These are phyloP conservation scores for Rapana venosa DNA, from an alignment of 2,888 invertebrate genomes.

Conservation along the genomic window DNA sequence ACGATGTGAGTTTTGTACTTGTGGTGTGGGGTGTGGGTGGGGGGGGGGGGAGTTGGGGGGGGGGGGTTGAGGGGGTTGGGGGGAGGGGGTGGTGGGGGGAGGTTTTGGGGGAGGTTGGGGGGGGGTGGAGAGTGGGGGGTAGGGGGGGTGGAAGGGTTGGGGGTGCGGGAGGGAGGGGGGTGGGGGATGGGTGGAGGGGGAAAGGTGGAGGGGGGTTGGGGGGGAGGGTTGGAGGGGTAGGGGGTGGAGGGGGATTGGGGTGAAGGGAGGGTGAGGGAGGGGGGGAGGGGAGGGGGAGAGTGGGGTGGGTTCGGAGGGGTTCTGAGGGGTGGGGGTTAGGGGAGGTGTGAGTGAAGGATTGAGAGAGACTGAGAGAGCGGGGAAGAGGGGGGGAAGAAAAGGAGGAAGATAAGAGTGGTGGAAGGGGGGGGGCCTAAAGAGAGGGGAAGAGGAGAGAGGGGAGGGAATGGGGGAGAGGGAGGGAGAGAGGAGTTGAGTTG, in stretches of 20 bases:
- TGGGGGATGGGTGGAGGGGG: background rate
- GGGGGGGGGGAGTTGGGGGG: background rate
- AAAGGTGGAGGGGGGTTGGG: background rate
- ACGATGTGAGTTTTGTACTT: constrained; percentile 35
- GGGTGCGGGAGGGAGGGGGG: background rate
- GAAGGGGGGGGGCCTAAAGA: background rate
- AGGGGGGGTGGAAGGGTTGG: background rate
- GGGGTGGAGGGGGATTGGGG: no score
- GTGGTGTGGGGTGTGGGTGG: no score
- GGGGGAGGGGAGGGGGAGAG: background rate
- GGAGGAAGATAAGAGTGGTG: background rate
- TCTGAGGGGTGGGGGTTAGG: background rate
- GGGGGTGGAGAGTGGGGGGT: background rate
- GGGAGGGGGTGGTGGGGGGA: background rate
- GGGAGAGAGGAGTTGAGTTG: background rate
- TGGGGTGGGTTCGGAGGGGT: background rate
- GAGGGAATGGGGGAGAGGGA: background rate
- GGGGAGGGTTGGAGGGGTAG: background rate
- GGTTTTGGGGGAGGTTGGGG: background rate
- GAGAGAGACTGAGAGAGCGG: background rate
- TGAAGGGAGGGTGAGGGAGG: background rate
- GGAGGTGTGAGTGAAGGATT: background rate
- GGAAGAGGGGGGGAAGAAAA: background rate
- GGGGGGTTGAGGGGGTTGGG: background rate
- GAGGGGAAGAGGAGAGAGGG: background rate